phyloP scores from a whole-genome alignment of 30 jellyfish, hydroid and myxozoan species.

The Hydractinia symbiolongicarpus region DNA sequence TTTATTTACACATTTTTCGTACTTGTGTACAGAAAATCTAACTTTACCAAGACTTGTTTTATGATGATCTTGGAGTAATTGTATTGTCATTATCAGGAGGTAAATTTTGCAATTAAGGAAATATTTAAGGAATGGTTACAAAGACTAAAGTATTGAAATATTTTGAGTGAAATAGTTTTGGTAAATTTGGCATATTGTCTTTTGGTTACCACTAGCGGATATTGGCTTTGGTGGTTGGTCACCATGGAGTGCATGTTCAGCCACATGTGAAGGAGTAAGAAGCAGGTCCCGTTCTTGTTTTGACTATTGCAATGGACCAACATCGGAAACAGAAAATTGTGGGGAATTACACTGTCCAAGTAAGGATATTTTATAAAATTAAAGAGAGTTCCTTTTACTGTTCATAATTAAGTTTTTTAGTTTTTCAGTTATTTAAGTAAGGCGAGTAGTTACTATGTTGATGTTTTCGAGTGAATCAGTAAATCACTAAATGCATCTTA shows the following conservation, averaged over 20 bases:
- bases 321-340: background rate
- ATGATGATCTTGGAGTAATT: no score
- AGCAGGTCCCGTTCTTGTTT: constrained; percentile 13
- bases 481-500: background rate
- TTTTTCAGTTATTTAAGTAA: no score
- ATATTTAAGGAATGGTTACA: no score
- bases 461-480: background rate
- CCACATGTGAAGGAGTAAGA: constrained; percentile 26
- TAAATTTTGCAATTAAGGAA: no score
- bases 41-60: no score
- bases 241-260: constrained; percentile 34
- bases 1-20: no score
- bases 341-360: constrained; percentile 28
- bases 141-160: no score
- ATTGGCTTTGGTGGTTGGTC: constrained; percentile 30
- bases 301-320: constrained; percentile 13
- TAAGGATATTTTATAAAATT: background rate
- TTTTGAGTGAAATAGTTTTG: no score
- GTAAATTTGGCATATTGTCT: no score
- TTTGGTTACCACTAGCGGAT: background rate
- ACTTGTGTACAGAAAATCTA: no score
- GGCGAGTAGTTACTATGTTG: no score
- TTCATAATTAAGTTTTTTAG: background rate
- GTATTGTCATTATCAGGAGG: no score
- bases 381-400: background rate